Percentiles rank a stretch among this genome's conserved stretches.
These are phyloP conservation scores for Oligia strigilis DNA, from an alignment of 2,888 invertebrate genomes.

Conservation along the genomic window DNA sequence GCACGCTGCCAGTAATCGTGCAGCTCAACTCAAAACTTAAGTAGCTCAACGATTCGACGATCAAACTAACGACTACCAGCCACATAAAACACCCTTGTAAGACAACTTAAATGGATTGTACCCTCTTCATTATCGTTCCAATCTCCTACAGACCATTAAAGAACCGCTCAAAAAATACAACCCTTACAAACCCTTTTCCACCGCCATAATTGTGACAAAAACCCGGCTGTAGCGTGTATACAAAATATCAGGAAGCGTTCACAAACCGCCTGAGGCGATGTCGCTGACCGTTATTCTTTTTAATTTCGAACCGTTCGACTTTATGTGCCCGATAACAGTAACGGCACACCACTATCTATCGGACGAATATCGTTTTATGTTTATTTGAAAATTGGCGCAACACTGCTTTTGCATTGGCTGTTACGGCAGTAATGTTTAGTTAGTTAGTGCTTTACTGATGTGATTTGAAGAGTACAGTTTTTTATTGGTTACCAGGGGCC, in stretches of 20 bases:
- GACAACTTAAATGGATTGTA: neutral
- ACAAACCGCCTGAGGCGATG: conserved; percentile 64
- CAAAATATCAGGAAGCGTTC: conserved; percentile 60
- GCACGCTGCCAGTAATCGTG: neutral
- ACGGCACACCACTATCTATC: conserved; percentile 72
- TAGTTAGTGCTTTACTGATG: conserved; percentile 27
- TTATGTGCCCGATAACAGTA: conserved; percentile 73
- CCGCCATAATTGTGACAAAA: conserved; percentile 49
- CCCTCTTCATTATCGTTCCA: neutral
- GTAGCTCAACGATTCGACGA: neutral
- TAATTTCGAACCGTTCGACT: conserved; percentile 81
- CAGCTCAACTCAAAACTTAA: neutral
- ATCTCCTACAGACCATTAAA: neutral
- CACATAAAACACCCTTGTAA: neutral
- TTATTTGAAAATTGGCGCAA: conserved; percentile 78
- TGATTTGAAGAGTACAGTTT: neutral
- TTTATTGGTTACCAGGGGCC: neutral
- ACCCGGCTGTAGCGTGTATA: conserved; percentile 32
- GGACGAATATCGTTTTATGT: conserved; percentile 76
- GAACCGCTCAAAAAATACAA: neutral
- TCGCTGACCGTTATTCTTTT: conserved; percentile 78
- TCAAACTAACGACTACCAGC: neutral
- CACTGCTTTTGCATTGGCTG: conserved; percentile 17
- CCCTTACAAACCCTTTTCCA: conserved; percentile 5
- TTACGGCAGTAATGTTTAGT: conserved; percentile 57